Conservation (phyloP, 2,797 vertebrate species). For the Macroramphosus scolopax region DNA sequence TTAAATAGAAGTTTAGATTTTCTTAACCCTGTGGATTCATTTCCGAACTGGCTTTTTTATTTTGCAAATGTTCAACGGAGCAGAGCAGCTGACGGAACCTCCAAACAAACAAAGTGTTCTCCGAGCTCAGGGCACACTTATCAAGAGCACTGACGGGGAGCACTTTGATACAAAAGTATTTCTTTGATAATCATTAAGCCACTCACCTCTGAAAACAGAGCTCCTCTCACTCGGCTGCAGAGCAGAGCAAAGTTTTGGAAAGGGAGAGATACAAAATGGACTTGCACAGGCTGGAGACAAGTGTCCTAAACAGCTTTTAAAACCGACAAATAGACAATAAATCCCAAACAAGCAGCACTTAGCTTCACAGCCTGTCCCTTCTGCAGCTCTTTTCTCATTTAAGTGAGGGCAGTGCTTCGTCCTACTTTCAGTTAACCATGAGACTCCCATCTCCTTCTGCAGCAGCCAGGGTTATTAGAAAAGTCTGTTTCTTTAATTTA, state of each 20-base stretch:
- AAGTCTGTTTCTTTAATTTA: constrained; percentile 50
- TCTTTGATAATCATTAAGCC: constrained; percentile 65
- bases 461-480: constrained; percentile 43
- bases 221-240: constrained; percentile 39
- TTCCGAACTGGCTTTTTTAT: too few species aligned
- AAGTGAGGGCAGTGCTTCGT: constrained; percentile 52
- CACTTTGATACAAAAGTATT: constrained; percentile 43
- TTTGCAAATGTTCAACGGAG: not conserved
- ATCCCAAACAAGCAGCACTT: constrained; percentile 43
- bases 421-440: constrained; percentile 66
- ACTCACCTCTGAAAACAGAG: constrained; percentile 64
- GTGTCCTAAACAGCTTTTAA: constrained; percentile 46
- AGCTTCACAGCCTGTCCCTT: constrained; percentile 45
- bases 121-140: constrained; percentile 8
- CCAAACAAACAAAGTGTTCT: constrained; percentile 33
- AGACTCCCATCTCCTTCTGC: constrained; percentile 50
- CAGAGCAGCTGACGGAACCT: constrained; percentile 7
- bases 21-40: not conserved
- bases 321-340: constrained; percentile 48
- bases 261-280: constrained; percentile 43
- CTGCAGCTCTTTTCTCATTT: constrained; percentile 45
- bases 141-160: constrained; percentile 13
- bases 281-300: constrained; percentile 30
- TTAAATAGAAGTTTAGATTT: not conserved
- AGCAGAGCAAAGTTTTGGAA: constrained; percentile 66